A percentile compares a stretch with the other conserved stretches of the same genome.
Conservation (phyloP, 1,140 invertebrate species). For the fruit fly (Drosophila melanogaster) region Release_6_plus_ISO1_MT NT_033777.3:5057501-5058000, state of each 20-base stretch:
- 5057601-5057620: conserved; percentile 29
- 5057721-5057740: conserved; percentile 42
- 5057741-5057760: conserved; percentile 44
- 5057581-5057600: conserved; percentile 49
- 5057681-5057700: conserved; percentile 35
- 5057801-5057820: not conserved
- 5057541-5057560: conserved; percentile 1
- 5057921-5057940: too few species aligned
- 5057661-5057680: conserved; percentile 41
- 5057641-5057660: conserved; percentile 80
- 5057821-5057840: not conserved
- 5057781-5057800: conserved; percentile 35
- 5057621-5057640: conserved; percentile 57
- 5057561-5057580: conserved; percentile 22
- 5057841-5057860: too few species aligned
- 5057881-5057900: too few species aligned
- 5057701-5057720: conserved; percentile 33
- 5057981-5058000: too few species aligned
- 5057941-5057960: too few species aligned
- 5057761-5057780: conserved; percentile 41
- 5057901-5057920: too few species aligned
- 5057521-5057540: conserved; percentile 52
- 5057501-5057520: conserved; percentile 54
- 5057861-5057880: not conserved
- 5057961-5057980: too few species aligned